Evolutionary conservation across 2,113 vertebrate genomes (phyloP).

Genomic region (Sporophila hypoxantha): DNA sequence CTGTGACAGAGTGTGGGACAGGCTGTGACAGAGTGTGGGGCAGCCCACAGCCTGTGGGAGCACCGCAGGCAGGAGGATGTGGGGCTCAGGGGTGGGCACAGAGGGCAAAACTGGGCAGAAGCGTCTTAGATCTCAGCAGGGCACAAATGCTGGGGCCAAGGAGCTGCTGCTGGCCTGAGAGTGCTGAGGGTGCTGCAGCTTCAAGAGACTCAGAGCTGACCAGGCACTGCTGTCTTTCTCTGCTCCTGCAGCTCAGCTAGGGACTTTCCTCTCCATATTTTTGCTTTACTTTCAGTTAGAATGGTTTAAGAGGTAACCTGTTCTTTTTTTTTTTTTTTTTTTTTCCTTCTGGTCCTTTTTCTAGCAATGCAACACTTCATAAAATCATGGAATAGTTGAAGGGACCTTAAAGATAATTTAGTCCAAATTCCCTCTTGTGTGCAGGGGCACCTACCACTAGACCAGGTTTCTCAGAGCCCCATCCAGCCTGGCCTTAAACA

Average conservation of each 20-base stretch:
- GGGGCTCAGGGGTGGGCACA: fast-evolving
- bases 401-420: not conserved
- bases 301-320: not conserved
- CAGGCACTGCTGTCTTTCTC: fast-evolving
- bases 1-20: no score
- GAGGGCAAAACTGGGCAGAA: not conserved
- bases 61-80: fast-evolving
- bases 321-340: no score
- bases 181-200: not conserved
- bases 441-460: not conserved
- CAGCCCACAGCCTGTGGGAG: not conserved
- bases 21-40: fast-evolving
- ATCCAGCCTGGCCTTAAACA: not conserved
- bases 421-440: not conserved
- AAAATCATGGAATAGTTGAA: not conserved
- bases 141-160: not conserved
- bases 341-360: not conserved
- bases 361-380: not conserved
- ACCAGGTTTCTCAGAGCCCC: not conserved
- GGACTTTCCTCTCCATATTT: not conserved
- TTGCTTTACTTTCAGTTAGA: not conserved
- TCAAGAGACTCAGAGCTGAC: no score
- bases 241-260: not conserved
- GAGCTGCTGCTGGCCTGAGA: fast-evolving
- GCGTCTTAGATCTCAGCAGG: fast-evolving